These are phyloP conservation scores for Leptinotarsa defecta DNA, from an alignment of 1,140 invertebrate species.

Conservation along the genomic window DNA sequence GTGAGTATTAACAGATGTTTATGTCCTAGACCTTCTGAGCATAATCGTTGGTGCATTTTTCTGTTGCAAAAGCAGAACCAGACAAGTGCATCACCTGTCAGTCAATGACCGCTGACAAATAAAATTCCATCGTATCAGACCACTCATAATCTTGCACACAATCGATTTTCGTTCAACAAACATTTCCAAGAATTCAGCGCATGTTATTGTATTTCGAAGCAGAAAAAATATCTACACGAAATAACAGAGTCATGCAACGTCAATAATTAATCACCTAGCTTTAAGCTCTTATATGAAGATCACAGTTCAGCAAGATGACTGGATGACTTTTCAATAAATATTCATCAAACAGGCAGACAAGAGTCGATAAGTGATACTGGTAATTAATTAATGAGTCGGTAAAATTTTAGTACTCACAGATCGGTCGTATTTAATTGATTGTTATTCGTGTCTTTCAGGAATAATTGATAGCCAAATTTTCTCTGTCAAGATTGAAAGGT, in stretches of 20 bases:
- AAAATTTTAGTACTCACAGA: background rate
- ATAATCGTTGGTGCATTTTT: no score
- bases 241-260: slow-evolving; percentile 13
- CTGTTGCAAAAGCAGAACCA: no score
- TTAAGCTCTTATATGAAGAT: slow-evolving; percentile 24
- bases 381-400: slow-evolving; percentile 30
- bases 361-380: slow-evolving; percentile 20
- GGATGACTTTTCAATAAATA: slow-evolving; percentile 17
- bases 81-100: background rate
- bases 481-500: background rate
- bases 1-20: no score
- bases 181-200: background rate
- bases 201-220: background rate
- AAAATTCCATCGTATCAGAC: background rate
- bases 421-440: background rate
- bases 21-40: no score
- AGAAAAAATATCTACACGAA: background rate
- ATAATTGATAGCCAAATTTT: background rate
- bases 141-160: background rate
- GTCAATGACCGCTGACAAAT: background rate
- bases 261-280: slow-evolving; percentile 29
- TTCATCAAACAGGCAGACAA: slow-evolving; percentile 17
- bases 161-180: background rate
- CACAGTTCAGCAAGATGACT: slow-evolving; percentile 25
- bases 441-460: background rate